Evolutionary conservation across 2,888 invertebrate species (phyloP).

Genomic region (Drosophila emarginata): DNA sequence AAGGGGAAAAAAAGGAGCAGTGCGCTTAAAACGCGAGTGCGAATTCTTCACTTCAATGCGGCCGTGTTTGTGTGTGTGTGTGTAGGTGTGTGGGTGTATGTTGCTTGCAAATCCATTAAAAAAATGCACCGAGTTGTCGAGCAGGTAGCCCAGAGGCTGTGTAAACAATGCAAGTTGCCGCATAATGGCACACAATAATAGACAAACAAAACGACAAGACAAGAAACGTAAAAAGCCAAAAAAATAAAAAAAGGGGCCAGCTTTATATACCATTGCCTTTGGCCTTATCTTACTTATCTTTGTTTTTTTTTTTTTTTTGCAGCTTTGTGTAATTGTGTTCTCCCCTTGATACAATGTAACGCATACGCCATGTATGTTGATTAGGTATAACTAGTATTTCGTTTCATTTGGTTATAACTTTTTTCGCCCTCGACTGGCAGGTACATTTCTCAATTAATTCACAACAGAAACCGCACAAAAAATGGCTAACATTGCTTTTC

Average conservation of each 20-base stretch:
- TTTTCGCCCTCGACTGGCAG: constrained; percentile 32
- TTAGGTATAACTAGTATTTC: constrained; percentile 54
- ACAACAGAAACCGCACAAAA: constrained; percentile 41
- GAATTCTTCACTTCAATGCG: constrained; percentile 80
- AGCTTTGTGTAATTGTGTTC: neutral
- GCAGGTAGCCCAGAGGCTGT: constrained; percentile 56
- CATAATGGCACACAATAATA: constrained; percentile 59
- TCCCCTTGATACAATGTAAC: constrained; percentile 25
- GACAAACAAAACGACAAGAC: constrained; percentile 14
- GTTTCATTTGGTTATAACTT: neutral
- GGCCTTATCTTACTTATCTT: neutral
- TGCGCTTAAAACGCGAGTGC: constrained; percentile 69
- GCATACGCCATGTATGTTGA: constrained; percentile 51
- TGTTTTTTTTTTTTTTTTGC: no score
- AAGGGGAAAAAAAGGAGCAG: neutral
- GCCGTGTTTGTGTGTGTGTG: constrained; percentile 49
- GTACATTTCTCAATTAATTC: constrained; percentile 73
- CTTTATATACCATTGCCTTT: neutral
- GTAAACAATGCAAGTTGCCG: constrained; percentile 66
- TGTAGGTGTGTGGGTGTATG: constrained; percentile 34
- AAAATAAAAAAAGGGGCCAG: neutral
- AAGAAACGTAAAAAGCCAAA: constrained; percentile 2
- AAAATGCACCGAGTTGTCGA: constrained; percentile 63
- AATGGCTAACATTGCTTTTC: constrained; percentile 74
- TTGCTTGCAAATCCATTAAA: constrained; percentile 69